Base-by-base conservation (phyloP, 2,888 invertebrate species). In the Sinentomon sp. region DNA sequence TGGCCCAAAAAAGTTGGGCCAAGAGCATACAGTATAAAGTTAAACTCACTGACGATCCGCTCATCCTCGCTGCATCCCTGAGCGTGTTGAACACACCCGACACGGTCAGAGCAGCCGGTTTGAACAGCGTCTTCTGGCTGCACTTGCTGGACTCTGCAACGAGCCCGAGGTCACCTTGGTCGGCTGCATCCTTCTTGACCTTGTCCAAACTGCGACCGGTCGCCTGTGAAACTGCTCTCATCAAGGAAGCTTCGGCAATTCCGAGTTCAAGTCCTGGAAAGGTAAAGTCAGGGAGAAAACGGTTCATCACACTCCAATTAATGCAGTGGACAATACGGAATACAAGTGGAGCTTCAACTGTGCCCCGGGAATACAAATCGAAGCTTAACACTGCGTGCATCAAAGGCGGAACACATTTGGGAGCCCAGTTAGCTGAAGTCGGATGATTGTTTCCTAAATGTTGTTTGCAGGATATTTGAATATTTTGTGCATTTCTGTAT, bases 191-290 rank as follows among this genome's bases (percentile, higher is more conserved):
- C 1, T 64, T 55, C 53, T 75, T 77, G 33, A 92, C 70, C 30
- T 83, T 77, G 19, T 72, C 69, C 41, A 82, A 50, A 25, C 73
- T 67, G 37, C 85, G 65, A 0, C 85, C 85, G 4, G 85, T 85
- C 37, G 77, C 70, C 49, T 74, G 72, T 1, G 80, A 82, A 29
- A 94, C 72, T 0, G 87, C 83, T 59, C 87, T 89, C 70, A 89
- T 78, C 30, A 97, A 58, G 41, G 76, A 74, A 0, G 74, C 76
- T 48, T 97, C 94, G 1, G 94, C 94, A 31, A 87, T 68, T n/a
- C 94, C 94, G 46, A 82, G 55, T 52, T 85, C 83, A 17, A 80
- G 44, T 18, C 66, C 64, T 64, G 22, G 9, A 29, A 36, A 36
- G 20, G 28, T 22, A 35, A 32, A 25, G 12, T n/a, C n/a, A n/a